These are phyloP conservation scores for Papilio polytes DNA, from an alignment of 1,140 invertebrate genomes.

Conservation along the genomic window DNA sequence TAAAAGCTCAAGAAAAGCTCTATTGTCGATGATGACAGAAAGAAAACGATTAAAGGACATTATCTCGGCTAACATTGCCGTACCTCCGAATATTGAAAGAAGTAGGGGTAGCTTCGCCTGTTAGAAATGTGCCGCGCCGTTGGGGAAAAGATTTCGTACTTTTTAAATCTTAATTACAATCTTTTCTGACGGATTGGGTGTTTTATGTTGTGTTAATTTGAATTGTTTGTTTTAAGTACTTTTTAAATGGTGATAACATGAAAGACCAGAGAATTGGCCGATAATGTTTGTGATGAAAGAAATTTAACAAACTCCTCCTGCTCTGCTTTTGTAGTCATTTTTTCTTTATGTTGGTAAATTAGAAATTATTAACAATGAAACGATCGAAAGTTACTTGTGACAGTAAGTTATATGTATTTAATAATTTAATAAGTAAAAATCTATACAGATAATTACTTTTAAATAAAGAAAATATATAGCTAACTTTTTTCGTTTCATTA, in stretches of 20 bases:
- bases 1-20: constrained; percentile 21
- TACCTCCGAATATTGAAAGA: background rate
- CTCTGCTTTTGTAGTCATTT: background rate
- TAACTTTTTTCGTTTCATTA: no score
- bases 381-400: no score
- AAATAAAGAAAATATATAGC: no score
- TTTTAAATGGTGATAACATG: background rate
- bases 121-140: background rate
- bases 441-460: no score
- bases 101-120: background rate
- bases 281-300: background rate
- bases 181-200: constrained; percentile 35
- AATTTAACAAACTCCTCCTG: background rate
- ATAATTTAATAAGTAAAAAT: no score
- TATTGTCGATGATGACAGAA: background rate
- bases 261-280: background rate
- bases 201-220: constrained; percentile 36
- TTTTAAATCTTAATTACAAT: constrained; percentile 37
- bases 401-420: no score
- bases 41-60: constrained; percentile 25
- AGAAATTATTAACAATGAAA: no score
- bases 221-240: constrained; percentile 10
- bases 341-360: background rate
- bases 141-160: constrained; percentile 27
- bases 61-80: constrained; percentile 5